These are phyloP conservation scores for Polydrusus tereticollis DNA, from an alignment of 2,888 invertebrate genomes.

Conservation along the genomic window DNA sequence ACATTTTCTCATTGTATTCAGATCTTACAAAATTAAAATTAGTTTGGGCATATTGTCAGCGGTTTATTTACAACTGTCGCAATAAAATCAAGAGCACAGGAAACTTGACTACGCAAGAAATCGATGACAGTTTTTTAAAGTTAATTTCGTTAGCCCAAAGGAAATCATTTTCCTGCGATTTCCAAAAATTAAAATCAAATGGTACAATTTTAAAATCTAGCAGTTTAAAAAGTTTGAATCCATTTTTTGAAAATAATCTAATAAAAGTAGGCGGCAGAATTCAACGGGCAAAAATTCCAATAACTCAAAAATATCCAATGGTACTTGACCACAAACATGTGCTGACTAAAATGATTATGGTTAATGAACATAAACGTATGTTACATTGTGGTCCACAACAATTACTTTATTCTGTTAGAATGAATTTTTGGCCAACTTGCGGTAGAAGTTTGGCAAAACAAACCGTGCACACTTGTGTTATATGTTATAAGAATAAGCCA, in stretches of 20 bases:
- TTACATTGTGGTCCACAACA: background rate
- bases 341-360: background rate
- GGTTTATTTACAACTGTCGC: too few species aligned
- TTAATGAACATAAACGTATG: background rate
- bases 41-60: too few species aligned
- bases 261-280: background rate
- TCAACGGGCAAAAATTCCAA: background rate
- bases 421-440: background rate
- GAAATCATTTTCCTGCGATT: too few species aligned
- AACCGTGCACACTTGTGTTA: background rate
- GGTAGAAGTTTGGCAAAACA: background rate
- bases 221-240: background rate
- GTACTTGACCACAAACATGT: background rate
- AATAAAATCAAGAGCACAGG: too few species aligned
- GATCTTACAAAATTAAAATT: too few species aligned
- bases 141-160: too few species aligned
- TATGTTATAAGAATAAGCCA: background rate
- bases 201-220: too few species aligned
- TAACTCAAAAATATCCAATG: background rate
- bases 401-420: constrained; percentile 1
- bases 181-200: too few species aligned
- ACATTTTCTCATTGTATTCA: too few species aligned
- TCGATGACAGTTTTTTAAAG: too few species aligned
- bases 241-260: background rate
- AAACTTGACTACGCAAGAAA: too few species aligned